Base-by-base conservation (phyloP, 2,797 vertebrate genomes). In the Macrochelys suwanniensis region DNA sequence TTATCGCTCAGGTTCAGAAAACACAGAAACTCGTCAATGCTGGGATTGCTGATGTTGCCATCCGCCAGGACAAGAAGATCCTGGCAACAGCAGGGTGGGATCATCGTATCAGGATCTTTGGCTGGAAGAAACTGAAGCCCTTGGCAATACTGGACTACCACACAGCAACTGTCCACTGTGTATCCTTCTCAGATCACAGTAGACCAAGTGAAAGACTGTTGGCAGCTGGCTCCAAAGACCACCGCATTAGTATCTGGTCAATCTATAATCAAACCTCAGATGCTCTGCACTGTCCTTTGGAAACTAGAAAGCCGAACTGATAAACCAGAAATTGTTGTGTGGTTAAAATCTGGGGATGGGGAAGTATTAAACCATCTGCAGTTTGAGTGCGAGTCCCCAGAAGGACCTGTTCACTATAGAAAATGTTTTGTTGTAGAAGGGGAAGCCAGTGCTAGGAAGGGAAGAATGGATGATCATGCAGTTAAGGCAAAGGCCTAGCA, bases 71-170 rank as follows among this genome's bases (percentile, higher is more conserved):
- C 84, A 96, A 97, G 71, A 99, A 98, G 97, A 98, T 99, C 33
- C 89, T 99, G 96, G 99, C 98, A 3, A 98, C 99, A 0, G 99
- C 98, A 0, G 99, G 99, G 57, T 99, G 99, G 99, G 99, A 99
- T 97, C 98, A 99, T 89, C 98, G 98, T 21, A 97, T 99, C 92
- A 98, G 99, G 23, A 95, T 99, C 80, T 99, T 99, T 7, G 98
- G 98, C 87, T 99, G 99, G 99, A 99, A 99, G 97, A 99, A 98
- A 33, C 95, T 99, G 95, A 99, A 98, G 93, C 99, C 99, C 0
- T 98, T 99, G 95, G 99, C 99, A 0, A 99, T 99, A 68, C 98
- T 99, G 85, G 98, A 99, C 95, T 99, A 99, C 96, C 99, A 99
- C 98, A 98, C 98, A 0, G 99, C 99, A 85, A 97, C 98, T 8